A percentile compares a stretch with the other conserved stretches of the same genome.
Conservation (phyloP, 2,888 invertebrate genomes). For the Anticlea derivata region DNA sequence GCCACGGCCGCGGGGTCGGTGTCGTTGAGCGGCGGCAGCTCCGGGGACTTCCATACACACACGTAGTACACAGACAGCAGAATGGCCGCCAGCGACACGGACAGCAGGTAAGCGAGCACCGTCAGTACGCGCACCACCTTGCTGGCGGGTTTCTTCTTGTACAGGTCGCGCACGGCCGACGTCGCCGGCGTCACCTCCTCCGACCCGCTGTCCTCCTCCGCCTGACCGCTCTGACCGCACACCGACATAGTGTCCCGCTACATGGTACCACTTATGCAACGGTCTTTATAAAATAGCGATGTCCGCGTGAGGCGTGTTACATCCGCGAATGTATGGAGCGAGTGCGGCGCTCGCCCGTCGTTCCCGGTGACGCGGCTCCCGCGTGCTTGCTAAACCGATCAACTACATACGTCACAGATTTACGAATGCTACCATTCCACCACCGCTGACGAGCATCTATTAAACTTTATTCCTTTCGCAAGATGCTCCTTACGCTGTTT, state of each 20-base stretch:
- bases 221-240: conserved; percentile 63
- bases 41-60: conserved; percentile 90
- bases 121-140: conserved; percentile 87
- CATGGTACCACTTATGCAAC: conserved; percentile 46
- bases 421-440: conserved; percentile 49
- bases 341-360: conserved; percentile 39
- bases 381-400: conserved; percentile 65
- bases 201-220: conserved; percentile 61
- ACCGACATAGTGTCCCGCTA: conserved; percentile 65
- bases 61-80: conserved; percentile 92
- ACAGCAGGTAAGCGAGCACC: conserved; percentile 91
- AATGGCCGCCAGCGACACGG: conserved; percentile 94
- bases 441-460: conserved; percentile 41
- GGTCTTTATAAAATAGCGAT: conserved; percentile 44
- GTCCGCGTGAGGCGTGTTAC: conserved; percentile 55
- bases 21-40: conserved; percentile 65
- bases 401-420: conserved; percentile 69
- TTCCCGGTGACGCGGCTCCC: conserved; percentile 43
- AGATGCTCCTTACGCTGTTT: conserved; percentile 45
- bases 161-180: conserved; percentile 57
- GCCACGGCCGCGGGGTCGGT: conserved; percentile 45
- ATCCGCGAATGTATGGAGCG: conserved; percentile 60
- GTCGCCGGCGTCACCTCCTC: conserved; percentile 57
- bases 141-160: conserved; percentile 71
- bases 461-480: conserved; percentile 53